Evolutionary conservation across 2,797 vertebrate species (phyloP).

Genomic region (Arnoldichthys spilopterus): DNA sequence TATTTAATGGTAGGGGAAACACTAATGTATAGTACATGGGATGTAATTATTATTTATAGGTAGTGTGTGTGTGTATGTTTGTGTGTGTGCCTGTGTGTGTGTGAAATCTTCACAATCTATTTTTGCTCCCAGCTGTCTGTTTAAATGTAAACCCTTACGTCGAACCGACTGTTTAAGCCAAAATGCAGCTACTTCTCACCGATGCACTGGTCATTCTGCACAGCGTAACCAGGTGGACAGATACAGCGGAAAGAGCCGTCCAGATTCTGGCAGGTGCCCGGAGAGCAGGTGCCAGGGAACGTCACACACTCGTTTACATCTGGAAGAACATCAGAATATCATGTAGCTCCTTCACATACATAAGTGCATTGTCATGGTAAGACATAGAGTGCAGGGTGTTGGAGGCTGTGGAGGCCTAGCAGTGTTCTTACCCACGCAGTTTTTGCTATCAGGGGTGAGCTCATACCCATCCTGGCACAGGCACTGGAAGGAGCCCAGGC

Average conservation of each 20-base stretch:
- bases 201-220: conserved; percentile 91
- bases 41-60: neutral
- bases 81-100: conserved; percentile 16
- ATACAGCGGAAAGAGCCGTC: conserved; percentile 94
- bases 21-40: neutral
- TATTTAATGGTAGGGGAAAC: neutral
- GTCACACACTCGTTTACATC: conserved; percentile 91
- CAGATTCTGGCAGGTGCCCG: conserved; percentile 93
- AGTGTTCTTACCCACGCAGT: conserved; percentile 87
- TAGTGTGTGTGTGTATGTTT: neutral
- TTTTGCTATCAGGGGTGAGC: conserved; percentile 87
- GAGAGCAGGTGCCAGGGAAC: conserved; percentile 87
- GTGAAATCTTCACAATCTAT: neutral
- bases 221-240: conserved; percentile 89
- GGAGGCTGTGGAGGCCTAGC: neutral
- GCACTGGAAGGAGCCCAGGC: conserved; percentile 91
- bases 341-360: neutral
- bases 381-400: neutral
- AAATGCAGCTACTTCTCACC: conserved; percentile 71
- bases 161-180: neutral
- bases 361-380: neutral
- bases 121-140: too few species aligned
- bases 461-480: conserved; percentile 92
- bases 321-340: conserved; percentile 53
- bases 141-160: too few species aligned